Conservation (phyloP, 2,888 invertebrate genomes). For the Leucozona laternaria region DNA sequence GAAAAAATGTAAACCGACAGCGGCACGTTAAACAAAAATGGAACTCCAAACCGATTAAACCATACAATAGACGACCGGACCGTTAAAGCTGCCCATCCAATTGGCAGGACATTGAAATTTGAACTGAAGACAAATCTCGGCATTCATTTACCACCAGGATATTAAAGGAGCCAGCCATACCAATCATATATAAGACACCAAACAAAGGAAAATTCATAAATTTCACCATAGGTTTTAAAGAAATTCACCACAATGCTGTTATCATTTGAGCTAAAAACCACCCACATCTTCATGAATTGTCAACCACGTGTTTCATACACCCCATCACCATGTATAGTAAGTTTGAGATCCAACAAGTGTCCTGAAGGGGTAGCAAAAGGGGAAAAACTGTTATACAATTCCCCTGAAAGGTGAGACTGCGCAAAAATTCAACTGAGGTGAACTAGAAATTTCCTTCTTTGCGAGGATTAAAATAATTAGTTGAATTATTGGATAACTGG, state of each 20-base stretch:
- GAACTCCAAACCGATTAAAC: neutral
- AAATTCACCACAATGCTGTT: constrained; percentile 58
- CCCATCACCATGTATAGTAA: neutral
- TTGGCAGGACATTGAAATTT: constrained; percentile 66
- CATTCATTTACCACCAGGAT: constrained; percentile 52
- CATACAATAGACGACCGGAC: constrained; percentile 20
- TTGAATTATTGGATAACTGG: neutral
- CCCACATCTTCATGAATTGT: neutral
- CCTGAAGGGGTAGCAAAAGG: constrained; percentile 37
- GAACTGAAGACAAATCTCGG: constrained; percentile 63
- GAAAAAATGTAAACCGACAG: neutral
- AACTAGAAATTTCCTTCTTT: constrained; percentile 3
- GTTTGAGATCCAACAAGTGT: constrained; percentile 51
- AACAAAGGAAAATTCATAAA: constrained; percentile 48
- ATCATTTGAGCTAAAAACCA: constrained; percentile 49
- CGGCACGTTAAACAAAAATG: neutral
- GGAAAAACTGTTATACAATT: constrained; percentile 64
- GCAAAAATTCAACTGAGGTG: neutral
- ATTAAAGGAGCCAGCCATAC: constrained; percentile 9
- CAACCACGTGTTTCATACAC: constrained; percentile 43
- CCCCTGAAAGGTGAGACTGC: constrained; percentile 56
- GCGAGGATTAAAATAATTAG: neutral
- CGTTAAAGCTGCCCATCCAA: constrained; percentile 49
- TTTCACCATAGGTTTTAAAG: constrained; percentile 41
- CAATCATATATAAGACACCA: neutral